Evolutionary conservation across 2,113 vertebrate species (phyloP).

Genomic region (Xiphophorus maculatus): DNA sequence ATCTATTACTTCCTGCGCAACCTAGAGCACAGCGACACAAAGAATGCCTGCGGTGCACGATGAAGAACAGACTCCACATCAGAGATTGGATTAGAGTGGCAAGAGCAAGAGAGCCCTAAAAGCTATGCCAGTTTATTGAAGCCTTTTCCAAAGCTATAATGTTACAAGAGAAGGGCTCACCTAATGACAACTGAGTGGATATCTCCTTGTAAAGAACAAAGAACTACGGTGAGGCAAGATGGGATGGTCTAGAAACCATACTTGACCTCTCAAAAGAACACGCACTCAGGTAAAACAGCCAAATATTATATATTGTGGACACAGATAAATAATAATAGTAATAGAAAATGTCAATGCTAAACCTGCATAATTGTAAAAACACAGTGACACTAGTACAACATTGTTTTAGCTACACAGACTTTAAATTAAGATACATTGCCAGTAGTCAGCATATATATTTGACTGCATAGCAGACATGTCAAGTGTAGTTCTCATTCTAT

Average conservation of each 20-base stretch:
- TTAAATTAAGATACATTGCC: too few species aligned
- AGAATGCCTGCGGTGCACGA: conserved; percentile 67
- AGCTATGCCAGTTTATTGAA: conserved; percentile 78
- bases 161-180: conserved; percentile 70
- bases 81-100: conserved; percentile 80
- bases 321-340: too few species aligned
- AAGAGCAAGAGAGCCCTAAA: conserved; percentile 73
- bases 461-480: background rate
- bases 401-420: too few species aligned
- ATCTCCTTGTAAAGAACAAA: conserved; percentile 63
- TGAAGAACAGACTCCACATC: conserved; percentile 77
- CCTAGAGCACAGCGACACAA: conserved; percentile 51
- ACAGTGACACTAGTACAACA: too few species aligned
- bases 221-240: conserved; percentile 55
- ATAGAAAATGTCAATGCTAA: too few species aligned
- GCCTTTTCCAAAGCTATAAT: conserved; percentile 82
- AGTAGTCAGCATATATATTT: too few species aligned
- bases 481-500: background rate
- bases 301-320: too few species aligned
- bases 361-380: too few species aligned
- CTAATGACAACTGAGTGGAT: conserved; percentile 73
- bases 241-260: background rate
- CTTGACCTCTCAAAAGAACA: too few species aligned
- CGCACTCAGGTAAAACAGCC: too few species aligned
- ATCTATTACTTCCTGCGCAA: conserved; percentile 71